Conservation (phyloP, 23 tunicate species). For the Corella eumyota region DNA sequence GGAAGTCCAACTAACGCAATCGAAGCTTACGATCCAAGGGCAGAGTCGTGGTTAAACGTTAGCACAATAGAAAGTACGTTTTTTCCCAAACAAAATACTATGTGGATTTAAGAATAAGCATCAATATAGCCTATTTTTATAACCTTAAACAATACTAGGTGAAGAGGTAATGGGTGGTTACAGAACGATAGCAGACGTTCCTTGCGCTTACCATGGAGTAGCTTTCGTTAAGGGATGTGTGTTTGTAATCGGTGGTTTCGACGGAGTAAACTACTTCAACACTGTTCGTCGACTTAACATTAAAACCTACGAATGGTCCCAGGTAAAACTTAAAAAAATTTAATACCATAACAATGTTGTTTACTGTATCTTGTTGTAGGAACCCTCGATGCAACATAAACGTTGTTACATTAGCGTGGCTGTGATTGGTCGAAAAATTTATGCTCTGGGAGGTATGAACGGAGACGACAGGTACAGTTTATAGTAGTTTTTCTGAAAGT, state of each 20-base stretch:
- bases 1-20: constrained; percentile 96
- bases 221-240: constrained; percentile 64
- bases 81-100: not conserved
- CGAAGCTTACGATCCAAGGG: constrained; percentile 95
- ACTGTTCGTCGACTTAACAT: constrained; percentile 67
- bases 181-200: constrained; percentile 54
- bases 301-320: constrained; percentile 59
- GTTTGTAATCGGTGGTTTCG: constrained; percentile 87
- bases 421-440: constrained; percentile 37
- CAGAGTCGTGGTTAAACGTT: constrained; percentile 86
- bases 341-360: not conserved
- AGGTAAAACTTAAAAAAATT: constrained; percentile 19
- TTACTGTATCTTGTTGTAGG: constrained; percentile 23
- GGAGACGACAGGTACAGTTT: constrained; percentile 62
- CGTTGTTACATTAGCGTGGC: constrained; percentile 90
- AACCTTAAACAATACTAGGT: too few species aligned
- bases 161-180: constrained; percentile 20
- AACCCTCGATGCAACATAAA: constrained; percentile 74
- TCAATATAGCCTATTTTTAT: too few species aligned
- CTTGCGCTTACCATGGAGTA: constrained; percentile 87
- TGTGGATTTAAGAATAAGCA: not conserved
- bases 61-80: constrained; percentile 76
- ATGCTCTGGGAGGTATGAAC: constrained; percentile 87
- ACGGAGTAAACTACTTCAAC: constrained; percentile 85
- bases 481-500: not conserved